Evolutionary conservation across 2,888 invertebrate species (phyloP).

Genomic region (Monoplex corrugatus): DNA sequence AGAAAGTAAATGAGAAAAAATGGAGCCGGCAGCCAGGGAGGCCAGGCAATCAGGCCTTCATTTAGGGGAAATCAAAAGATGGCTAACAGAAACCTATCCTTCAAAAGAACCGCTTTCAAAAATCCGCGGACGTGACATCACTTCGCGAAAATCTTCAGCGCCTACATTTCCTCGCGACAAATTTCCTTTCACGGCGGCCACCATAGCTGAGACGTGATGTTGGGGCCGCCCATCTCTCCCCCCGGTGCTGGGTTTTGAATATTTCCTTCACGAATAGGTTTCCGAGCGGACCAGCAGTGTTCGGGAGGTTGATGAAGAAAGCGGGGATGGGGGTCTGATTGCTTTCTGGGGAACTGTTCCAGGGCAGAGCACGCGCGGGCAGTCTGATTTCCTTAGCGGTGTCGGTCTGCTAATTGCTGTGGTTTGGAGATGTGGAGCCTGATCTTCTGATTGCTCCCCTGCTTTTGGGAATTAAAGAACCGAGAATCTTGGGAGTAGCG

Average conservation of each 20-base stretch:
- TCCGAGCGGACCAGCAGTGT: conserved; percentile 32
- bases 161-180: conserved; percentile 29
- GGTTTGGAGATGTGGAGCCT: not conserved
- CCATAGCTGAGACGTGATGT: conserved; percentile 25
- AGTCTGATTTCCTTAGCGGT: conserved; percentile 37
- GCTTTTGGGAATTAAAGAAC: too few species aligned
- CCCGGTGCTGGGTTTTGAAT: not conserved
- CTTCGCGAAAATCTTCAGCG: not conserved
- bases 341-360: conserved; percentile 26
- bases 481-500: too few species aligned
- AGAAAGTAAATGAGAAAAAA: not conserved
- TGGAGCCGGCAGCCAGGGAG: not conserved
- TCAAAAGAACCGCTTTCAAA: not conserved
- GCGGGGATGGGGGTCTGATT: conserved; percentile 32
- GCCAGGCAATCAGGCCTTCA: not conserved
- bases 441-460: too few species aligned
- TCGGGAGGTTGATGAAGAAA: conserved; percentile 1
- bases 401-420: conserved; percentile 36
- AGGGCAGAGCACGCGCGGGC: conserved; percentile 8
- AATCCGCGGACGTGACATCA: not conserved
- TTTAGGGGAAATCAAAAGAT: not conserved
- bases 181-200: conserved; percentile 27
- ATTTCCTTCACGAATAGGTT: conserved; percentile 46
- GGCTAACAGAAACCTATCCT: not conserved
- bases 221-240: not conserved